phyloP scores from a whole-genome alignment of 2,113 vertebrate species.

The Xenopus borealis region DNA sequence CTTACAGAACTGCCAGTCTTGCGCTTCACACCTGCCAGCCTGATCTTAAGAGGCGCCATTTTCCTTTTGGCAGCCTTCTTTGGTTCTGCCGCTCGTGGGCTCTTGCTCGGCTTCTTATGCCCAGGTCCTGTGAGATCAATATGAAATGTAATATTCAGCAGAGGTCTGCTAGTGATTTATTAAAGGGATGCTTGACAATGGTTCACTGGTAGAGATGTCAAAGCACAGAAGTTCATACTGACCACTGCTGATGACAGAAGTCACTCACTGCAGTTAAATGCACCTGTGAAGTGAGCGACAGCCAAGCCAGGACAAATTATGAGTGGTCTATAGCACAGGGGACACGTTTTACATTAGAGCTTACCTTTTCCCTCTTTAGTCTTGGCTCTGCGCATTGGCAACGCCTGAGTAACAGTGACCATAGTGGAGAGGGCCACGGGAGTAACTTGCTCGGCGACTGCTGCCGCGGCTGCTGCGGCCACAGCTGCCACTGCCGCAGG shows the following conservation, averaged over 20 bases:
- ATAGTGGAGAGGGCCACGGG: conserved; percentile 67
- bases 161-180: too few species aligned
- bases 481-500: conserved; percentile 81
- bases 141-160: too few species aligned
- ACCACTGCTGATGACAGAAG: too few species aligned
- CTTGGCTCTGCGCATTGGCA: conserved; percentile 81
- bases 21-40: conserved; percentile 80
- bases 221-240: too few species aligned
- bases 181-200: too few species aligned
- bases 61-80: conserved; percentile 79
- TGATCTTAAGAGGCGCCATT: conserved; percentile 88
- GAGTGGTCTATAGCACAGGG: too few species aligned
- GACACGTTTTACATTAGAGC: conserved; percentile 3
- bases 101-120: conserved; percentile 87
- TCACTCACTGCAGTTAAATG: too few species aligned
- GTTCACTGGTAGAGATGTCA: too few species aligned
- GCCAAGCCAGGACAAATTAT: too few species aligned
- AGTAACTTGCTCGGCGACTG: conserved; percentile 85
- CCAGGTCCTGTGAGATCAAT: conserved; percentile 70
- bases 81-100: conserved; percentile 75
- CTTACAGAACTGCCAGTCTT: conserved; percentile 88
- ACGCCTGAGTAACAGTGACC: conserved; percentile 56
- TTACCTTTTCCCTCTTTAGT: conserved; percentile 94
- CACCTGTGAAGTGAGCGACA: too few species aligned
- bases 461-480: conserved; percentile 77